A percentile compares a stretch with the other conserved stretches of the same genome.
Evolutionary conservation across 2,888 invertebrate species (phyloP).

Genomic region (Nephrotoma appendiculata): DNA sequence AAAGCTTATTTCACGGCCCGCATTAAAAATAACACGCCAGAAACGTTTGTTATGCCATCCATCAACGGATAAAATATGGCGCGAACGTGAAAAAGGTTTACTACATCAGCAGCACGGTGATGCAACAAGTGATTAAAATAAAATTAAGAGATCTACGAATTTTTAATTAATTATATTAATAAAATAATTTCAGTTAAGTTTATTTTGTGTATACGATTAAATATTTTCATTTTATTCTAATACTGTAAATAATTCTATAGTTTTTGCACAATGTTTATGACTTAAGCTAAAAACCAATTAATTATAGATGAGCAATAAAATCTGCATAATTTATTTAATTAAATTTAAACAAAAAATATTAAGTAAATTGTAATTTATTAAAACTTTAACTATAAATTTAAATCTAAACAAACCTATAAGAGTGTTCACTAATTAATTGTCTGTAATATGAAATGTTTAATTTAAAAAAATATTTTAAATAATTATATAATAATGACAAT

Average conservation of each 20-base stretch:
- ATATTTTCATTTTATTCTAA: not conserved
- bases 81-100: not conserved
- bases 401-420: not conserved
- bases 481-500: not conserved
- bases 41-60: conserved; percentile 17
- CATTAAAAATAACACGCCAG: conserved; percentile 14
- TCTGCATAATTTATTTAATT: not conserved
- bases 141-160: not conserved
- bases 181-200: not conserved
- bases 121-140: conserved; percentile 2
- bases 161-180: not conserved
- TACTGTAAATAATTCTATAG: not conserved
- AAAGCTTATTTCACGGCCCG: not conserved
- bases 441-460: not conserved
- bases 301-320: not conserved
- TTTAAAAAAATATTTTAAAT: not conserved
- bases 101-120: not conserved
- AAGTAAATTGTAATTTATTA: not conserved
- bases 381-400: not conserved
- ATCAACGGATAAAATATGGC: conserved; percentile 1
- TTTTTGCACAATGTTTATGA: not conserved
- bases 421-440: not conserved
- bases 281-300: not conserved
- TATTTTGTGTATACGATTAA: not conserved
- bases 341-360: not conserved